Evolutionary conservation across 2,888 invertebrate genomes (phyloP), one percentile per base, ranked within the genome.

Genomic region (Sarcophaga caerulescens): DNA sequence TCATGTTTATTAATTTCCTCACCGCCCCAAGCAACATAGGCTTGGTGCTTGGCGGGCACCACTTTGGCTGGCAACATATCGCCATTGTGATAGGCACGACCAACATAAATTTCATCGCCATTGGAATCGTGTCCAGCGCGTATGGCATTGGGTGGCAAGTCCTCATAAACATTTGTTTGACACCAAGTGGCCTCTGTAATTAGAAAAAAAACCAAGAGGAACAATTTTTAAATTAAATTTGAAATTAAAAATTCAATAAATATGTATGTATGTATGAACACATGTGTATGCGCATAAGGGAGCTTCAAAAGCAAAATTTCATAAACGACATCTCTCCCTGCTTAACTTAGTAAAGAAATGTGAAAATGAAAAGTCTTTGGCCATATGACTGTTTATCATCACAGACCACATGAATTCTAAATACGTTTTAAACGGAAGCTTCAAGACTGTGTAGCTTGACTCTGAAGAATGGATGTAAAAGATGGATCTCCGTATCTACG

Each of bases 21-120:
- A 8, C 95, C 95, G 57, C 91, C 92, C 90, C 90, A 93, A 65
- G 92, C 92, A 0, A 93, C 90, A 62, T 93, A 93, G 0, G 93
- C 93, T 85, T 92, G 91, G 5, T 89, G 90, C 87, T 92, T 93
- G 89, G 88, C 91, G 52, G 93, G 93, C 17, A 95, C 94, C 0
- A 95, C 93, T 93, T 95, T 95, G 4, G 95, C 95, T 8, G 95
- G 95, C 47, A 95, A 88, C 91, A 94, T 93, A 88, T 95, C 95
- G 1, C 95, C 95, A 19, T 94, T 93, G 90, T 95, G 95, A 84
- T 91, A 93, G 74, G 94, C 94, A 52, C 93, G 93, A 2, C 93
- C 93, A 60, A 93, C 91, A 68, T 92, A 93, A 88, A 93, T 93
- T 63, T 91, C 90, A 87, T 93, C 92, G 57, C 93, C 92, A 85